Percentiles rank a stretch among this genome's conserved stretches.
These are phyloP conservation scores for Bos taurus DNA, from an alignment of 2,113 vertebrate species.

Conservation along the genomic window ARS-UCD2.0 NC_037329.1:1637001-1637500, in stretches of 20 bases:
- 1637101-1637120: not conserved
- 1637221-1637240: too few relatives aligned
- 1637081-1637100: not conserved
- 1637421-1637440: not conserved
- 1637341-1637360: not conserved
- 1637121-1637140: not conserved
- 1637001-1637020: not conserved
- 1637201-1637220: not conserved
- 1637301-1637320: not conserved
- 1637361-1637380: not conserved
- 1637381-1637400: not conserved
- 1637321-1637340: not conserved
- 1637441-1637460: not conserved
- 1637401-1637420: not conserved
- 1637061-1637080: not conserved
- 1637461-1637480: not conserved
- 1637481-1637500: accelerated
- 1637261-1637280: not conserved
- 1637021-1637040: not conserved
- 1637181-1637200: not conserved
- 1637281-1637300: too few relatives aligned
- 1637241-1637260: not conserved
- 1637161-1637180: not conserved
- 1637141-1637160: not conserved
- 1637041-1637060: not conserved